A percentile compares a stretch with the other conserved stretches of the same genome.
These are phyloP conservation scores for Jacana jacana DNA, from an alignment of 2,113 vertebrate species.

Conservation along the genomic window DNA sequence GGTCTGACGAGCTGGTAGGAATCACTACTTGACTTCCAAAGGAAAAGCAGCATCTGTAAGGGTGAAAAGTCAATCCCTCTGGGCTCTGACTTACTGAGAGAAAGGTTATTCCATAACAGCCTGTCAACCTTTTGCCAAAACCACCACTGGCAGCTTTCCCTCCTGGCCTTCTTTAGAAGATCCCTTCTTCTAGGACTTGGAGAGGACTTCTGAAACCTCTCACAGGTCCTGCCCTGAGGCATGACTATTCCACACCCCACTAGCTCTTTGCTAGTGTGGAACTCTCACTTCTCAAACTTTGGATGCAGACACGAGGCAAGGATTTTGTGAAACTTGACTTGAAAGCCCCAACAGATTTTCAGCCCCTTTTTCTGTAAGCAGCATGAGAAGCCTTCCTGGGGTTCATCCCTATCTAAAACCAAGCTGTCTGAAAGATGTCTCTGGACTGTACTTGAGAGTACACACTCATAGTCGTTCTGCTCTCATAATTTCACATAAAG, in stretches of 20 bases:
- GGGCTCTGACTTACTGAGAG: constrained; percentile 4
- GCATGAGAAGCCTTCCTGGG: not conserved
- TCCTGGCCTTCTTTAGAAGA: not conserved
- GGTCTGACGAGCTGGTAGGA: not conserved
- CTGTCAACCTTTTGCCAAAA: constrained; percentile 6
- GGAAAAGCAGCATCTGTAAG: not conserved
- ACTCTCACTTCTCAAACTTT: not conserved
- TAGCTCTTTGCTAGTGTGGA: not conserved
- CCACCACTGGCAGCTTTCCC: not conserved
- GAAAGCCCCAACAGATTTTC: not conserved
- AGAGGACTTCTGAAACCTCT: not conserved
- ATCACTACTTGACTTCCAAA: not conserved
- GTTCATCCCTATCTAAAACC: not conserved
- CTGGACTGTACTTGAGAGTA: not conserved
- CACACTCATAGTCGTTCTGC: not conserved
- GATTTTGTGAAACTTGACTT: not conserved
- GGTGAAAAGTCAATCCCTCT: not conserved
- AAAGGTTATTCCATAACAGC: constrained; percentile 13
- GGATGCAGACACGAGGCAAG: not conserved
- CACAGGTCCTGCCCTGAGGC: not conserved
- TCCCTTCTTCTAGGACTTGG: not conserved
- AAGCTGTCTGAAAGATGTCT: not conserved
- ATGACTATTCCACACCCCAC: not conserved
- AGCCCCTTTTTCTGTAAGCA: not conserved
- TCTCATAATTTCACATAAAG: not conserved